phyloP scores from a whole-genome alignment of 2,888 invertebrate species.

The Mycalesis mineus region DNA sequence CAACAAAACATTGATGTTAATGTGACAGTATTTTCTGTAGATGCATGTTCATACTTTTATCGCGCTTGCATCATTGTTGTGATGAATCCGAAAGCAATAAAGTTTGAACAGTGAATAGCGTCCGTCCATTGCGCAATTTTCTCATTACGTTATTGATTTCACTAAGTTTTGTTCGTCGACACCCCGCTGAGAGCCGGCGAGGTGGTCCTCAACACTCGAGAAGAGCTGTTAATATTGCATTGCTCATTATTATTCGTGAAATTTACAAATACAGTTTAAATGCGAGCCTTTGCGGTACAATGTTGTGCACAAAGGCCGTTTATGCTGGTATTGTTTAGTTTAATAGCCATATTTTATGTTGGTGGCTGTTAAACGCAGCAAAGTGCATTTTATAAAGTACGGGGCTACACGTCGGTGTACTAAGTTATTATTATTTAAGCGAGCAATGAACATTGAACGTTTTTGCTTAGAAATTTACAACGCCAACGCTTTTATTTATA shows the following conservation, averaged over 20 bases:
- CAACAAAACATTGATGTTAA: neutral
- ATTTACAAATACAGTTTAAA: conserved; percentile 31
- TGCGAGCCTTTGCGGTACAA: conserved; percentile 32
- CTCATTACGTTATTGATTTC: conserved; percentile 75
- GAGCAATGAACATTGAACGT: conserved; percentile 28
- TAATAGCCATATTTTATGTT: conserved; percentile 40
- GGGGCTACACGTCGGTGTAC: conserved; percentile 26
- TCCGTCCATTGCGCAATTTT: conserved; percentile 61
- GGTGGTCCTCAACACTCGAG: conserved; percentile 38
- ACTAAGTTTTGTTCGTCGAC: conserved; percentile 59
- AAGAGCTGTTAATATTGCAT: conserved; percentile 32
- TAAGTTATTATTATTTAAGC: conserved; percentile 31
- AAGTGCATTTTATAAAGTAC: conserved; percentile 33
- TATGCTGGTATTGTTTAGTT: conserved; percentile 40
- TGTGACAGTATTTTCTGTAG: conserved; percentile 1
- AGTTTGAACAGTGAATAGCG: conserved; percentile 46
- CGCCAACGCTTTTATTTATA: conserved; percentile 20
- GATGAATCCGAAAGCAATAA: conserved; percentile 38
- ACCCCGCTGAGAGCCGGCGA: conserved; percentile 51
- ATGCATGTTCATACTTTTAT: conserved; percentile 15
- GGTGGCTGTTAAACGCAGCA: conserved; percentile 35
- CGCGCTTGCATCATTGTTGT: conserved; percentile 38
- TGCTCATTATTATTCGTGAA: conserved; percentile 36
- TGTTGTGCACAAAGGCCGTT: conserved; percentile 39
- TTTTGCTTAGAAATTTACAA: conserved; percentile 26